Evolutionary conservation across 2,888 invertebrate genomes (phyloP), one percentile per base, ranked within the genome.

Genomic region (Drosophila neutralis): DNA sequence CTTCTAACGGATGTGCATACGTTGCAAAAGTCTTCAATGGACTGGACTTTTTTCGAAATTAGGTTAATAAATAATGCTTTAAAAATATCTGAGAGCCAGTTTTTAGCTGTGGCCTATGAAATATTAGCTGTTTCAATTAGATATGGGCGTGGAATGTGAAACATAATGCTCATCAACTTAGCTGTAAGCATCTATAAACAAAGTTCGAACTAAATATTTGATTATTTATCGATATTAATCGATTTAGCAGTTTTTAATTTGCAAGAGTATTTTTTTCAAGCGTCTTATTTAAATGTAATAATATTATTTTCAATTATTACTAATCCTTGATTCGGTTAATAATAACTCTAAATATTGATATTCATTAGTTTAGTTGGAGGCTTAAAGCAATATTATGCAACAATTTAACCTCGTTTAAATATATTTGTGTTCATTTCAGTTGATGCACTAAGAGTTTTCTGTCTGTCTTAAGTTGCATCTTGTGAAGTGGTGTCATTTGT

Each of bases 1-100:
- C 13, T 31, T 18, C 29, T 27, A n/a, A 24, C 31, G 24, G 40
- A 69, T 51, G 42, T n/a, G 40, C 33, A 36, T 54, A 18, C 42
- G 24, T 31, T 54, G 15, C 33, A 13, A 51, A 21, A 51, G 29
- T 15, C n/a, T 4, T 33, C 27, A 36, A 27, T 40, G 40, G 24
- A 40, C 7, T 31, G 8, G 15, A 40, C 35, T 13, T 13, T 8
- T 15, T 18, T 38, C 4, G 35, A 13, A 35, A 35, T 18, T 18
- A 15, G 21, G 15, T 24, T 15, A 45, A 24, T 42, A 21, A 6
- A 6, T 42, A 13, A 13, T 21, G 21, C 21, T 21, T 13, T 21
- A 10, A n/a, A 10, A 4, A n/a, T 40, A n/a, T 40, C 10, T 36
- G 15, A 36, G 36, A 1, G 1, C 36, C 36, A 36, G 15, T 15